These are phyloP conservation scores for Istiophorus platypterus DNA, from an alignment of 2,113 vertebrate species.

Conservation along the genomic window DNA sequence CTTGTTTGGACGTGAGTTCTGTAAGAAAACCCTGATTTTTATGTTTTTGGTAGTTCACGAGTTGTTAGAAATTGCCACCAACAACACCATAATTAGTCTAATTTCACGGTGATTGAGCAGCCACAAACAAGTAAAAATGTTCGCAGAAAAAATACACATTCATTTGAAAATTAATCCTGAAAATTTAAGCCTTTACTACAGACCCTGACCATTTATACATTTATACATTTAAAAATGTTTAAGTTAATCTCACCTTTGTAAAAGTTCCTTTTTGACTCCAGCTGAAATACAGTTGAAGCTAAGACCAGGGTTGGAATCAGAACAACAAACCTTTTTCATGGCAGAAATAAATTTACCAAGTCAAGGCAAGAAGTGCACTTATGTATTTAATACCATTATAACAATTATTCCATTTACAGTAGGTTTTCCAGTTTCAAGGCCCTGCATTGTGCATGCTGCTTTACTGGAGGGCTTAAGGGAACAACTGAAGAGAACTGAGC, in stretches of 20 bases:
- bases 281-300: no score
- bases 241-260: neutral
- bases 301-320: neutral
- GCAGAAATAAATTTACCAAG: neutral
- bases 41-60: no score
- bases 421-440: neutral
- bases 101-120: no score
- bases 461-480: neutral
- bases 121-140: neutral
- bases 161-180: neutral
- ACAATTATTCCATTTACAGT: neutral
- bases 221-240: neutral
- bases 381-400: neutral
- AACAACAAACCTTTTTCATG: neutral
- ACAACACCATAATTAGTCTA: no score
- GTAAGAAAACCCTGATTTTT: neutral
- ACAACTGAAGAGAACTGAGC: neutral
- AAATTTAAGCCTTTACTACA: neutral
- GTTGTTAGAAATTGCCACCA: no score
- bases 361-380: neutral
- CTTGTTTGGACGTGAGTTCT: neutral
- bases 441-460: neutral
- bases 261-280: neutral
- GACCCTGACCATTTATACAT: neutral
- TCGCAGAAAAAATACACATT: neutral